A percentile compares a stretch with the other conserved stretches of the same genome.
These are phyloP conservation scores for Leptinotarsa juncta DNA, from an alignment of 2,888 invertebrate genomes.

Conservation along the genomic window DNA sequence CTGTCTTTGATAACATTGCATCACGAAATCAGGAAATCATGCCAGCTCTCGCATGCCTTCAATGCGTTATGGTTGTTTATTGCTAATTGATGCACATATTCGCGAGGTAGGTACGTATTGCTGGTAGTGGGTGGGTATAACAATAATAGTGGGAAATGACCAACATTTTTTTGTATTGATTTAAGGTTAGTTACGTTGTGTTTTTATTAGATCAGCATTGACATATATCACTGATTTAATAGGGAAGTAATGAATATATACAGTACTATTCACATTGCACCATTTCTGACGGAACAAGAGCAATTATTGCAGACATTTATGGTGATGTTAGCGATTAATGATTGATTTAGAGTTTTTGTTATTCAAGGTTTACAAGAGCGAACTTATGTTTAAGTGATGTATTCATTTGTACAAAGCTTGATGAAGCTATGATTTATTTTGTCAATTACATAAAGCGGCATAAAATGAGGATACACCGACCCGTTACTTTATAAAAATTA, in stretches of 20 bases:
- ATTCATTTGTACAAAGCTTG: no score
- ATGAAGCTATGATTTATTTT: no score
- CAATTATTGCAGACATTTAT: slow-evolving; percentile 8
- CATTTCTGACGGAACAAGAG: neutral
- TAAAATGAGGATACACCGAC: no score
- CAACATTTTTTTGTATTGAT: slow-evolving; percentile 16
- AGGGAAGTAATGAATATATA: slow-evolving; percentile 2
- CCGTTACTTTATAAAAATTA: no score
- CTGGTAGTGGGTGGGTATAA: slow-evolving; percentile 20
- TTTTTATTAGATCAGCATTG: slow-evolving; percentile 22
- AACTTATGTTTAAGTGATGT: neutral
- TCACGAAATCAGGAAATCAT: neutral
- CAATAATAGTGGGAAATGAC: slow-evolving; percentile 21
- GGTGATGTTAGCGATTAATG: neutral
- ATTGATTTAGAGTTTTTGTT: neutral
- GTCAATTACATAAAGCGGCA: no score
- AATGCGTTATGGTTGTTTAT: neutral
- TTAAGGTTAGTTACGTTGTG: slow-evolving; percentile 24
- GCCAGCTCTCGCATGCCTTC: neutral
- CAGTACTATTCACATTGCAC: neutral
- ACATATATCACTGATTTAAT: slow-evolving; percentile 23
- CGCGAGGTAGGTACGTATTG: slow-evolving; percentile 10
- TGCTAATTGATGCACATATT: slow-evolving; percentile 16
- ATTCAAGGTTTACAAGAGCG: neutral
- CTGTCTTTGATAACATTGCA: no score